Evolutionary conservation across 2,797 vertebrate species (phyloP).

Genomic region (Rhodeus uyekii): DNA sequence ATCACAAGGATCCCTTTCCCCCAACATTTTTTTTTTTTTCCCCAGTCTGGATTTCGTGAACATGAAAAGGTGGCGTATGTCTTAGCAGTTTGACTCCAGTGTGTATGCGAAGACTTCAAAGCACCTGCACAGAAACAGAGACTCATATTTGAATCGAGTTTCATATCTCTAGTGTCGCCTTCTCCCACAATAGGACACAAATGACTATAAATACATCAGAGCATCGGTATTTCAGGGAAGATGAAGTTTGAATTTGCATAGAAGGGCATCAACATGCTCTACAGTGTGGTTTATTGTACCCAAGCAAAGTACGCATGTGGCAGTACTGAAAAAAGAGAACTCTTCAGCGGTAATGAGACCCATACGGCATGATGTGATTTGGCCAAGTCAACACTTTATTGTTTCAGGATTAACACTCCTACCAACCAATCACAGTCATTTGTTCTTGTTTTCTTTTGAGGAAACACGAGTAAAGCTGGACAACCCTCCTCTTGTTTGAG

Average conservation of each 20-base stretch:
- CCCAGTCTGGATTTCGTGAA: constrained; percentile 24
- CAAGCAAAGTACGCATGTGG: neutral
- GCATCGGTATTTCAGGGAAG: constrained; percentile 18
- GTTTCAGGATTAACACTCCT: neutral
- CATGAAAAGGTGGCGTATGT: constrained; percentile 16
- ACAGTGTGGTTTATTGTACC: constrained; percentile 2
- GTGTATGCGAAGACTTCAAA: constrained; percentile 28
- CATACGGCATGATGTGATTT: constrained; percentile 1
- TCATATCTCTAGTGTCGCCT: constrained; percentile 26
- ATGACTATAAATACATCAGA: constrained; percentile 37
- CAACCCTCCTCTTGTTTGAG: neutral
- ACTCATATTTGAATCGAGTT: constrained; percentile 27
- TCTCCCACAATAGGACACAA: constrained; percentile 31
- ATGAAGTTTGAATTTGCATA: constrained; percentile 23
- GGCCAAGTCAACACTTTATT: neutral
- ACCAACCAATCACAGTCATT: neutral
- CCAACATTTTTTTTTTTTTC: constrained; percentile 6
- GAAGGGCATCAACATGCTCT: constrained; percentile 20
- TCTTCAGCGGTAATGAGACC: neutral
- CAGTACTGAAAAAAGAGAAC: neutral
- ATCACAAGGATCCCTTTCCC: constrained; percentile 22
- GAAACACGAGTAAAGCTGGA: neutral
- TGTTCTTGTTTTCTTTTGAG: neutral
- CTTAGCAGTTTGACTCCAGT: constrained; percentile 34
- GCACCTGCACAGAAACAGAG: neutral